A percentile compares a stretch with the other conserved stretches of the same genome.
Evolutionary conservation across 2,888 invertebrate species (phyloP).

Genomic region (Dione vanillae): DNA sequence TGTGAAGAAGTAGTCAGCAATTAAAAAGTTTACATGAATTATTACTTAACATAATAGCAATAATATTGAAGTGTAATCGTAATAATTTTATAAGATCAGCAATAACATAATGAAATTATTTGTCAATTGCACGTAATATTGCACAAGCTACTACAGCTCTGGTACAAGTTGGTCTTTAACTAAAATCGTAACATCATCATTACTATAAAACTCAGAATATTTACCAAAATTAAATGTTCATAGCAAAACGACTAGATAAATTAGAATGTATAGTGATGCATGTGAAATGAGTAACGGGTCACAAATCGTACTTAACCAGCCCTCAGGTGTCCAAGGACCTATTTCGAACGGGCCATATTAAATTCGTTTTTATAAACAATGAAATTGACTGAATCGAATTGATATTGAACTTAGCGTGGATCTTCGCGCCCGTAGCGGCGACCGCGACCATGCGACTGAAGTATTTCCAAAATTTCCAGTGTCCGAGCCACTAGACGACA

Average conservation of each 20-base stretch:
- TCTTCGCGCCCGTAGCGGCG: background rate
- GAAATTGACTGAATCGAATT: constrained; percentile 11
- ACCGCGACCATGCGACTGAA: background rate
- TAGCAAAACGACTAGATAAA: constrained; percentile 27
- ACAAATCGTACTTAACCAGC: background rate
- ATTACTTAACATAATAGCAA: background rate
- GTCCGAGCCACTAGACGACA: background rate
- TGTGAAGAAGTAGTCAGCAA: background rate
- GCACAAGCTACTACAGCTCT: background rate
- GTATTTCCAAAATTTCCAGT: background rate
- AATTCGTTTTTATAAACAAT: background rate
- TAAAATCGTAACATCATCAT: background rate
- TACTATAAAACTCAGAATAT: background rate
- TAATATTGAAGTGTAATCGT: background rate
- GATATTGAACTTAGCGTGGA: background rate
- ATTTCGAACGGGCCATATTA: background rate
- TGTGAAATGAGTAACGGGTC: background rate
- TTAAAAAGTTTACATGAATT: background rate
- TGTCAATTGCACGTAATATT: constrained; percentile 8
- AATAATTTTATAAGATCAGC: background rate
- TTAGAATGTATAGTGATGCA: constrained; percentile 15
- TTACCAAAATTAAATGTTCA: constrained; percentile 11
- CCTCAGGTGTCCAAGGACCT: background rate
- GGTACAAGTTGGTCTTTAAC: background rate
- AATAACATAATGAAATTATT: background rate